A percentile compares a stretch with the other conserved stretches of the same genome.
Evolutionary conservation across 30 jellyfish, hydroid and myxozoan species (phyloP).

Genomic region (Aurelia coerulea): DNA sequence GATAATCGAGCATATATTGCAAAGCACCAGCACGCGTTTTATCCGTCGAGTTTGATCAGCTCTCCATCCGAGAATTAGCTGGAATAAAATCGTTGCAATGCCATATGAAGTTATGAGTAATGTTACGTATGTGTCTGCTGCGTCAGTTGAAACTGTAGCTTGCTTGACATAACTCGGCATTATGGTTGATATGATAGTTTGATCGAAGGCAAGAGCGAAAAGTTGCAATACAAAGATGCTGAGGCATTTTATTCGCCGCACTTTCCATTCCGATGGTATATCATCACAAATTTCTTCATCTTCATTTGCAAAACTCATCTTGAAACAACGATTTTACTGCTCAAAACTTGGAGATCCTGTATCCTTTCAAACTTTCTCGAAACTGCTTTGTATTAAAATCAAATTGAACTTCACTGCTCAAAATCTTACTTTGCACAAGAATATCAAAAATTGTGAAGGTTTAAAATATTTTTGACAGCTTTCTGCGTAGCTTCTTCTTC

Average conservation of each 20-base stretch:
- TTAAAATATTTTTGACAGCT: no score
- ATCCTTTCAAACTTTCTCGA: no score
- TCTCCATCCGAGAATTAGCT: slow-evolving; percentile 23
- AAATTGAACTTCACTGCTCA: no score
- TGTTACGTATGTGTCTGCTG: background rate
- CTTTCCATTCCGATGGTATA: slow-evolving; percentile 41
- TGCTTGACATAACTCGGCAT: slow-evolving; percentile 18
- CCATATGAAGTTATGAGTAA: slow-evolving; percentile 1
- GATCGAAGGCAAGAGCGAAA: slow-evolving; percentile 23
- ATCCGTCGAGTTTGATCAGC: slow-evolving; percentile 49
- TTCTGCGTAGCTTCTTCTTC: no score
- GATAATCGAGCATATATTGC: slow-evolving; percentile 34
- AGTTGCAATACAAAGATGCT: slow-evolving; percentile 42
- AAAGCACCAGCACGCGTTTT: slow-evolving; percentile 7
- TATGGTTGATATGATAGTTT: slow-evolving; percentile 1
- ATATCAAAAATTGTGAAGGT: no score
- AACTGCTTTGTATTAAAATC: no score
- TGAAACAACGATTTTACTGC: no score
- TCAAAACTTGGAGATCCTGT: no score
- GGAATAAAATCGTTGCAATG: slow-evolving; percentile 23
- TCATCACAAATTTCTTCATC: slow-evolving; percentile 40
- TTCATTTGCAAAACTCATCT: background rate
- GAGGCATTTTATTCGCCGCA: slow-evolving; percentile 41
- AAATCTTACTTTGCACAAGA: no score
- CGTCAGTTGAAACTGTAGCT: background rate